Conservation (phyloP, 2,797 vertebrate genomes). For the Lepilemur ruficaudatus region DNA sequence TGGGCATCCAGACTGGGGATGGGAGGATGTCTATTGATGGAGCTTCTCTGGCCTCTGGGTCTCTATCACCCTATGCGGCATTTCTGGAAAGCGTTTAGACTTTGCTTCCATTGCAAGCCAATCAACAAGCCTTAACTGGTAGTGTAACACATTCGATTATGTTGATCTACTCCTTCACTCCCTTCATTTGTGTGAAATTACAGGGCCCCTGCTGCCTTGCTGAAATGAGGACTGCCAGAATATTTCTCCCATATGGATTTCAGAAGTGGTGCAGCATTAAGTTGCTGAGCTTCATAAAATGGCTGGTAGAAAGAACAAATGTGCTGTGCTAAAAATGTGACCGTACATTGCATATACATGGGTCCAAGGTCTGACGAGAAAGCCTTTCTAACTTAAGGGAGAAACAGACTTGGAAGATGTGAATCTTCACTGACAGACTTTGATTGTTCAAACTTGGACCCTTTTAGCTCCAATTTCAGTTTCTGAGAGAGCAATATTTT, state of each 20-base stretch:
- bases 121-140: slow-evolving; percentile 33
- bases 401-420: slow-evolving; percentile 53
- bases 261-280: slow-evolving; percentile 30
- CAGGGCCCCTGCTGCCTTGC: slow-evolving; percentile 11
- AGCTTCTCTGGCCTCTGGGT: neutral
- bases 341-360: neutral
- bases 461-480: slow-evolving; percentile 59
- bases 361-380: neutral
- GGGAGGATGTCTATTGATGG: neutral
- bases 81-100: neutral
- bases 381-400: slow-evolving; percentile 49
- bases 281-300: slow-evolving; percentile 46
- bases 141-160: neutral
- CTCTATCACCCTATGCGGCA: neutral
- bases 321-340: neutral
- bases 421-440: slow-evolving; percentile 42
- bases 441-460: slow-evolving; percentile 8
- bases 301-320: slow-evolving; percentile 50
- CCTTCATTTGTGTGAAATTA: slow-evolving; percentile 35
- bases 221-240: slow-evolving; percentile 53
- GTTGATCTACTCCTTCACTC: neutral
- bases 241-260: slow-evolving; percentile 54
- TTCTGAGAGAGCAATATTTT: slow-evolving; percentile 64
- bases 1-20: neutral
- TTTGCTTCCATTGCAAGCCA: neutral